Evolutionary conservation across 2,797 vertebrate genomes (phyloP).

Genomic region (Hyperoplus immaculatus): DNA sequence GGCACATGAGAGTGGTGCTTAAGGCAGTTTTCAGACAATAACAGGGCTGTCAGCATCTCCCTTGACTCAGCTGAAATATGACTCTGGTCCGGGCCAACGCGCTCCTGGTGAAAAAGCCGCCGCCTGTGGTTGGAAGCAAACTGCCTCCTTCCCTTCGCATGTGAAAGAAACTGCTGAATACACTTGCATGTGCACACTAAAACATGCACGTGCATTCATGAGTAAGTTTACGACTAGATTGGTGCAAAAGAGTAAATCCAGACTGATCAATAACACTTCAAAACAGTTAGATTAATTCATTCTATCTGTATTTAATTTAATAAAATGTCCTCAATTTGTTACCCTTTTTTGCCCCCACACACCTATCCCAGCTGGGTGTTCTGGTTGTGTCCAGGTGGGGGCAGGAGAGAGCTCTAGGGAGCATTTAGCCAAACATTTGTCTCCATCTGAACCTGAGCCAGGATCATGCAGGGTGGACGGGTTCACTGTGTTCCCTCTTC

Average conservation of each 20-base stretch:
- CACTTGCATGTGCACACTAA: not conserved
- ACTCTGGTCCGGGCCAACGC: constrained; percentile 51
- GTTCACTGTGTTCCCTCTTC: constrained; percentile 54
- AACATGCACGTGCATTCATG: not conserved
- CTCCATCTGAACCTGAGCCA: constrained; percentile 65
- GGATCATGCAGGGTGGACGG: constrained; percentile 58
- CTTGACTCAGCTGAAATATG: constrained; percentile 60
- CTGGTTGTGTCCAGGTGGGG: constrained; percentile 76
- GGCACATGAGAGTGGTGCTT: constrained; percentile 69
- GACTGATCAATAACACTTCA: not conserved
- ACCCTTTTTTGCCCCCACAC: constrained; percentile 19
- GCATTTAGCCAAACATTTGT: constrained; percentile 62
- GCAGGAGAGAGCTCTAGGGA: constrained; percentile 76
- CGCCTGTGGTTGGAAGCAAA: constrained; percentile 44
- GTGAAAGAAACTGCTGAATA: constrained; percentile 15
- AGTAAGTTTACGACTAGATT: not conserved
- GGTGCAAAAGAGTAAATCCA: not conserved
- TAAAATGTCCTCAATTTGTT: constrained; percentile 9
- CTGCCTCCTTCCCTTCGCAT: constrained; percentile 25
- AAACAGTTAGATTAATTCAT: not conserved
- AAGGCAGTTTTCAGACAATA: constrained; percentile 74
- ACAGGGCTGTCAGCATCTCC: constrained; percentile 72
- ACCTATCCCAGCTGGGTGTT: constrained; percentile 49
- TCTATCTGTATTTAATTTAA: not conserved
- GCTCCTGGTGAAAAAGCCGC: constrained; percentile 28